A percentile compares a stretch with the other conserved stretches of the same genome.
Conservation (phyloP, 2,797 vertebrate genomes). For the Graptemys geographica region DNA sequence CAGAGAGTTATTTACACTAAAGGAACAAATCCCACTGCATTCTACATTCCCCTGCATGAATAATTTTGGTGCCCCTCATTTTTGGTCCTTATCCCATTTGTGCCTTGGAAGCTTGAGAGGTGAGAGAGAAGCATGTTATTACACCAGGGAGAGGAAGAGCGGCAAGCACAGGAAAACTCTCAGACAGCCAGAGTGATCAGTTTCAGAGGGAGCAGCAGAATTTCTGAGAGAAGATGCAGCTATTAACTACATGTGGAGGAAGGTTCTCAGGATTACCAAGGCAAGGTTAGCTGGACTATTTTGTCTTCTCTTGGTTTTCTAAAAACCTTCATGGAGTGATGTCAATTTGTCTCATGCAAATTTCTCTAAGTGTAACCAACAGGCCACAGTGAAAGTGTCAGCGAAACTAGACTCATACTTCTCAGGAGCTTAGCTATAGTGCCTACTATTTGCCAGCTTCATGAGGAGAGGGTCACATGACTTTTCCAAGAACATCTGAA, state of each 20-base stretch:
- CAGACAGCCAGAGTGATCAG: neutral
- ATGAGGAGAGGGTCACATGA: neutral
- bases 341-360: neutral
- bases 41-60: neutral
- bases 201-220: neutral
- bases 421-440: neutral
- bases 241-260: neutral
- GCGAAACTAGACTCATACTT: neutral
- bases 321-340: neutral
- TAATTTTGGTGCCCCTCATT: neutral
- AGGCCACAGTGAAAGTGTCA: neutral
- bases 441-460: neutral
- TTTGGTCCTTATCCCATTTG: neutral
- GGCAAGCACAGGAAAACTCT: neutral
- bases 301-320: neutral
- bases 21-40: neutral
- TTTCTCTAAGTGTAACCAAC: neutral
- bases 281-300: neutral
- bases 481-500: neutral
- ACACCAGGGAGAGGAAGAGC: neutral
- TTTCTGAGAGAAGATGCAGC: slow-evolving; percentile 4
- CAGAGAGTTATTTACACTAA: slow-evolving; percentile 18
- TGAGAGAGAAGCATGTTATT: neutral
- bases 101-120: neutral
- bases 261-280: neutral